Conservation (phyloP, 2,113 vertebrate species). For the Poeciliopsis occidentalis region DNA sequence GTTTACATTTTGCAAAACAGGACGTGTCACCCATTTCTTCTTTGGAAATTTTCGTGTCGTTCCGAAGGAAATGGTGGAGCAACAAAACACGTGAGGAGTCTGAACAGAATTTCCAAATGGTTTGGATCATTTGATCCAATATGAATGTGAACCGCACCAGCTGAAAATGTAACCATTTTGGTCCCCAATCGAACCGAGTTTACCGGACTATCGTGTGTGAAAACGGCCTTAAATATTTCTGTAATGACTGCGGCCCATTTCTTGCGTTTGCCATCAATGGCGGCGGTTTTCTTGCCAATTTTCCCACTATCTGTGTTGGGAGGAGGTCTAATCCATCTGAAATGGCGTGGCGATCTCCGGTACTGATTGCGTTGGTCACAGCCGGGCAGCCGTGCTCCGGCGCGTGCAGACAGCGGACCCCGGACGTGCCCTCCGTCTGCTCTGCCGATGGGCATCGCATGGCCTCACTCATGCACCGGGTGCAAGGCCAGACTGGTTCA, state of each 20-base stretch:
- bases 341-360: constrained; percentile 43
- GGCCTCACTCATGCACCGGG: constrained; percentile 56
- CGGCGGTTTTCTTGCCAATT: constrained; percentile 36
- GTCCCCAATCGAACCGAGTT: too few species aligned
- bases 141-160: too few species aligned
- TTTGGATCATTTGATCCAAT: too few species aligned
- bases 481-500: constrained; percentile 62
- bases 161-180: too few species aligned
- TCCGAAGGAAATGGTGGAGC: too few species aligned
- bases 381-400: constrained; percentile 40
- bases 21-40: too few species aligned
- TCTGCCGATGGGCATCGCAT: constrained; percentile 33
- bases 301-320: constrained; percentile 33
- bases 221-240: constrained; percentile 21
- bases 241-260: constrained; percentile 48
- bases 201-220: too few species aligned
- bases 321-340: constrained; percentile 56
- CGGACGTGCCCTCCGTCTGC: constrained; percentile 35
- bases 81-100: too few species aligned
- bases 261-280: constrained; percentile 40
- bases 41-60: too few species aligned
- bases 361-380: constrained; percentile 58
- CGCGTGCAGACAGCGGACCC: constrained; percentile 29
- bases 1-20: too few species aligned
- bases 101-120: too few species aligned